phyloP scores from a whole-genome alignment of 2,888 invertebrate genomes.

The Hartigia nigra region DNA sequence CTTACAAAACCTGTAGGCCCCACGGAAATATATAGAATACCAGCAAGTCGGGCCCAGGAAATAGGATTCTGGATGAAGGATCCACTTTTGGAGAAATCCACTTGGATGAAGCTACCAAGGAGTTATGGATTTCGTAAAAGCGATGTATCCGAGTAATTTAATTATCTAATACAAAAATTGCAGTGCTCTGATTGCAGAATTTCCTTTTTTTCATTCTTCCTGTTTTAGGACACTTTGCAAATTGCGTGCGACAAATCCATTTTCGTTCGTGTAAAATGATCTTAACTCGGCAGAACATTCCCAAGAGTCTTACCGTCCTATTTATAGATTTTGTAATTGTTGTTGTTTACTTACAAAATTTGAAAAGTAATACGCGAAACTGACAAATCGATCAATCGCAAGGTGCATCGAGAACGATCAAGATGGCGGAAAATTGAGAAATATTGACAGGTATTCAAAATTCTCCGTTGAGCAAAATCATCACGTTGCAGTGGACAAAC shows the following conservation, averaged over 20 bases:
- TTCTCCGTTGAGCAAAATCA: not conserved
- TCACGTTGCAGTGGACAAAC: constrained; percentile 12
- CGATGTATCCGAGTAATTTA: constrained; percentile 22
- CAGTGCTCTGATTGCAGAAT: not conserved
- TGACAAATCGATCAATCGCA: not conserved
- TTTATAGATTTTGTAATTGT: not conserved
- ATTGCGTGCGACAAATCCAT: not conserved
- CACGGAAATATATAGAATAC: constrained; percentile 19
- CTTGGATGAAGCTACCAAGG: constrained; percentile 16
- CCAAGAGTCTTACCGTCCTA: not conserved
- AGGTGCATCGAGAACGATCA: constrained; percentile 8
- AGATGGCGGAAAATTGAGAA: constrained; percentile 34
- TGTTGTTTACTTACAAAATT: not conserved
- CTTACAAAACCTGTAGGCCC: constrained; percentile 24
- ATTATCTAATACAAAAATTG: not conserved
- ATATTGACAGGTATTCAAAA: constrained; percentile 25
- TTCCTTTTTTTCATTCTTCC: not conserved
- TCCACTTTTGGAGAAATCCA: constrained; percentile 13
- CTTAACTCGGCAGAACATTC: not conserved
- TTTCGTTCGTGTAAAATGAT: not conserved
- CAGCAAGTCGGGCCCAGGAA: constrained; percentile 21
- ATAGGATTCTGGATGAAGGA: constrained; percentile 26
- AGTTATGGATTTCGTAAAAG: constrained; percentile 15
- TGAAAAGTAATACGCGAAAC: not conserved
- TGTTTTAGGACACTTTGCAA: not conserved